Base-by-base conservation (phyloP, 35 echinoderm and acorn worm genomes). In the Patiria miniata region DNA sequence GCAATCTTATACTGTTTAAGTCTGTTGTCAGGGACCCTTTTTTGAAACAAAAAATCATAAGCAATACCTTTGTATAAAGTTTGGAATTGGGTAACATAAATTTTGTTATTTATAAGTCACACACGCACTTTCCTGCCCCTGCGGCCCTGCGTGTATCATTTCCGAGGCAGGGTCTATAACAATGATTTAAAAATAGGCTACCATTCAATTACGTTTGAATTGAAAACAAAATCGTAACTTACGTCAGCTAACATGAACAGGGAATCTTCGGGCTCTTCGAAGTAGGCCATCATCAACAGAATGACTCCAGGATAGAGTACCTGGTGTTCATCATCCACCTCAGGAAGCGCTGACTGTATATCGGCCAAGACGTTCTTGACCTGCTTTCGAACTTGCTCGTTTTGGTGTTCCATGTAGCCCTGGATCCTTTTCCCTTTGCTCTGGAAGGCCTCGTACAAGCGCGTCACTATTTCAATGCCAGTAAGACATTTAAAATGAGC, bases 271-370 rank as follows among this genome's bases (percentile, higher is more conserved):
- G 29, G 29, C 76, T 78, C 76, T 39, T 33, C 76, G 36, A 78
- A 78, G 38, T 78, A 78, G 0, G 76, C 76, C 76, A 78, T 4
- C 76, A 78, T 78, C 76, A 78, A 78, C 30, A 78, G 38, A 78
- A 78, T 39, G 16, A 78, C 76, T 17, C 3, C 76, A 26, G 76
- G 76, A 58, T 23, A 58, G n/a, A 39, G 30, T 39, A 78, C 76
- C 16, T 17, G 29, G n/a, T 78, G 30, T 36, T 39, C 29, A 78
- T 78, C 76, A 19, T 78, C 1, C 36, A 33, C 18, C 30, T 78
- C 21, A 39, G 36, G 38, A 36, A 36, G 76, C 14, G 29, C 76
- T 36, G 38, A 14, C 38, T 36, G 16, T 78, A 78, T 33, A 39
- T 39, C 38, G n/a, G 38, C 76, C 55, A 58, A 58, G 55, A 58